Evolutionary conservation across 2,888 invertebrate genomes (phyloP), one percentile per base, ranked within the genome.

Genomic region (Meganola albula): DNA sequence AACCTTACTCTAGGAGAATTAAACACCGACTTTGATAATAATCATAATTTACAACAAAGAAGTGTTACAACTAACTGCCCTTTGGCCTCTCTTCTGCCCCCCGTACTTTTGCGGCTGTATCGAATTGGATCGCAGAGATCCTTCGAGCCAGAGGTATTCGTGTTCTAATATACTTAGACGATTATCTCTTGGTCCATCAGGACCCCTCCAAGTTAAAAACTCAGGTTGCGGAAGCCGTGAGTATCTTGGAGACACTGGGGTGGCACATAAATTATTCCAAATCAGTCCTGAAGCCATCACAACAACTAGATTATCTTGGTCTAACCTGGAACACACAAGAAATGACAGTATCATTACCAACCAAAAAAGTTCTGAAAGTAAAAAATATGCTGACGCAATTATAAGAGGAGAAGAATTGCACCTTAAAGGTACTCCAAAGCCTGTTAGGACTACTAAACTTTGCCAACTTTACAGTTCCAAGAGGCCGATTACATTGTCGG

Each of bases 401-500:
- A 4, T 5, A 5, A 16, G 6, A 16, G 6, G 6, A 16, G 6
- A 6, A 6, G 6, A 16, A 6, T 16, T 16, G 16, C 16, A 16
- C 16, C 6, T 6, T 16, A 16, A 16, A 6, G 16, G 20, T n/a
- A 20, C 20, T 20, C 2, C 20, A 20, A 20, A 20, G 3, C 3
- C 20, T 24, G 5, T 6, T 10, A 8, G 20, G 20, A 5, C 20
- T 5, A 2, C 8, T 20, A 20, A 20, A 20, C 8, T 20, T 20
- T 7, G 20, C 3, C 7, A 20, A 20, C 8, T 20, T 5, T 7
- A 7, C 8, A 3, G 8, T 20, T 3, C 8, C 14, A n/a, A 10
- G 7, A 5, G 42, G 37, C 12, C 6, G 28, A 28, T 3, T 28
- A 11, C 21, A 20, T 28, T 12, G 37, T 43, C 43, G 29, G 10